Evolutionary conservation across 2,113 vertebrate genomes (phyloP).

Genomic region (Ascaphus truei): DNA sequence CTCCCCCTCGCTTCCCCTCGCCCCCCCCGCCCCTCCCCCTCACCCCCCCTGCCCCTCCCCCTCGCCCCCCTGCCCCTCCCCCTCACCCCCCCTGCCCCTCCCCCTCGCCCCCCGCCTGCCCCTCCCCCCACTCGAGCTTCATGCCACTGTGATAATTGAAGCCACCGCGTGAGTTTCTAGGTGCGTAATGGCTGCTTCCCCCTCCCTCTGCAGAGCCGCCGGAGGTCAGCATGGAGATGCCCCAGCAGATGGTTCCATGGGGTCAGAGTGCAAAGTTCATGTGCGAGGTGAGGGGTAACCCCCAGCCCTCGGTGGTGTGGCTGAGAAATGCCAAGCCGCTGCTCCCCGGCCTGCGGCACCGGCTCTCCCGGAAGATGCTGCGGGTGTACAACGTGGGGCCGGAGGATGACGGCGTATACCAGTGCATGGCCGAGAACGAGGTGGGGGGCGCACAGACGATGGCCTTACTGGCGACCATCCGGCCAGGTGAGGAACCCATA

Average conservation of each 20-base stretch:
- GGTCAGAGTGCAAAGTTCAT: constrained; percentile 84
- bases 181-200: not conserved
- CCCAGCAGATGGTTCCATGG: constrained; percentile 76
- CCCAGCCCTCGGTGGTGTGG: constrained; percentile 82
- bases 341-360: constrained; percentile 67
- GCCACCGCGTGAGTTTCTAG: too few species aligned
- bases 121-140: too few species aligned
- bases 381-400: constrained; percentile 76
- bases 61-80: too few species aligned
- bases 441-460: constrained; percentile 90
- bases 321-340: constrained; percentile 82
- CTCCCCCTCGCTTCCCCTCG: too few species aligned
- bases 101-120: too few species aligned
- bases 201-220: constrained; percentile 74
- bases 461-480: constrained; percentile 72
- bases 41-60: too few species aligned
- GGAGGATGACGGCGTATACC: constrained; percentile 89
- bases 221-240: constrained; percentile 83
- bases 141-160: too few species aligned
- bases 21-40: too few species aligned
- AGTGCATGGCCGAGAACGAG: constrained; percentile 93
- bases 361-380: constrained; percentile 61
- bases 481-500: constrained; percentile 66
- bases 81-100: too few species aligned
- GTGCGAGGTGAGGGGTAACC: constrained; percentile 86